These are phyloP conservation scores for Hybognathus amarus DNA, from an alignment of 2,797 vertebrate genomes.

Conservation along the genomic window DNA sequence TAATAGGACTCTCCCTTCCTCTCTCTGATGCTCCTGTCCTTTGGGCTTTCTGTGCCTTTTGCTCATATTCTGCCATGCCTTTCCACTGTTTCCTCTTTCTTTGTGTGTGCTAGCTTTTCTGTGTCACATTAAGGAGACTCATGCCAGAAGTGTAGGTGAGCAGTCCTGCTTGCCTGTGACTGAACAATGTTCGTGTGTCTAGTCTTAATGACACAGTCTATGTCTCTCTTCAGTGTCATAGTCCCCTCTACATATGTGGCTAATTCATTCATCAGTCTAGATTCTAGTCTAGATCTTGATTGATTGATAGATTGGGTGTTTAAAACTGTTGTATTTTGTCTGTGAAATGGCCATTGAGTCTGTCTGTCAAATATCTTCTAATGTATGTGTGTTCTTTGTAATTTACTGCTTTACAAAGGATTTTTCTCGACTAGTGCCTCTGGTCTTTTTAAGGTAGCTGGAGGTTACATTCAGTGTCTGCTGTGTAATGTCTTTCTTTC, in stretches of 20 bases:
- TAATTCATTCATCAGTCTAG: background rate
- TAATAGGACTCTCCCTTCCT: constrained; percentile 5
- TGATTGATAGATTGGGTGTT: background rate
- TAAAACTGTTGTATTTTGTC: background rate
- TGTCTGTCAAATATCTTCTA: background rate
- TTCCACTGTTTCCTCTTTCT: constrained; percentile 56
- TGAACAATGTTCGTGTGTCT: constrained; percentile 13
- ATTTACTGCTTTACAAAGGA: background rate
- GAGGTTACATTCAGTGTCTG: background rate
- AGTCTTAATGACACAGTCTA: constrained; percentile 9
- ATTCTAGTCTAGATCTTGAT: background rate
- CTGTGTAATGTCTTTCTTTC: background rate
- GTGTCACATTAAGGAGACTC: constrained; percentile 69
- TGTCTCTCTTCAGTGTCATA: background rate
- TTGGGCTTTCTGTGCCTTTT: constrained; percentile 57
- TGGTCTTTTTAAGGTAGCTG: background rate
- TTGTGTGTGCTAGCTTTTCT: constrained; percentile 74
- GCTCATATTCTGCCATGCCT: constrained; percentile 6
- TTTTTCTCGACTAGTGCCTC: background rate
- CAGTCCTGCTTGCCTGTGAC: constrained; percentile 36
- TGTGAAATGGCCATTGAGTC: background rate
- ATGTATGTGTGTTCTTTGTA: constrained; percentile 1
- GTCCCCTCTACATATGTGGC: background rate
- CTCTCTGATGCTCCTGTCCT: constrained; percentile 17
- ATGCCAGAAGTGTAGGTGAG: constrained; percentile 66